These are phyloP conservation scores for Gonatopus flavifemur DNA, from an alignment of 1,140 invertebrate species.

Conservation along the genomic window DNA sequence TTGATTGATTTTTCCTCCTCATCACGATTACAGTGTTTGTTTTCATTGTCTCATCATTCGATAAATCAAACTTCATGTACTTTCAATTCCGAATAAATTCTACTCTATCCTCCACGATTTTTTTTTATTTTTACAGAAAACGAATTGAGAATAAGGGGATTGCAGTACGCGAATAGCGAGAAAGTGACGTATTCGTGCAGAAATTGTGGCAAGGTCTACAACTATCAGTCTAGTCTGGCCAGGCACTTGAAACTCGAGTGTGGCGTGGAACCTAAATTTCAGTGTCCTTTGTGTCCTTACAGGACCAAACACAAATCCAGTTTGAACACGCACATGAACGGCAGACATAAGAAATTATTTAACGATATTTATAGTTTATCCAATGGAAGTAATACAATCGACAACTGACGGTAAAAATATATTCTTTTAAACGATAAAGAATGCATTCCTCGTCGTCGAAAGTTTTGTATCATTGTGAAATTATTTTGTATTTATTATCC, in stretches of 20 bases:
- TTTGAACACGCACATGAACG: slow-evolving; percentile 46
- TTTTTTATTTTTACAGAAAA: slow-evolving; percentile 44
- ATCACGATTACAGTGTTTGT: too few species aligned
- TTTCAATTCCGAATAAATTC: too few species aligned
- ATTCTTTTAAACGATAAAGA: too few species aligned
- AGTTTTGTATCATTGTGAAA: too few species aligned
- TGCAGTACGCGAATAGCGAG: slow-evolving; percentile 27
- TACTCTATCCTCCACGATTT: too few species aligned
- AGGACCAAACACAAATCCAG: slow-evolving; percentile 46
- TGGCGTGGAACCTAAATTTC: slow-evolving; percentile 57
- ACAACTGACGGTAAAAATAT: too few species aligned
- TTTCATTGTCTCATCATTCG: too few species aligned
- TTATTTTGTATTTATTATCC: neutral
- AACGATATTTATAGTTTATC: slow-evolving; percentile 35
- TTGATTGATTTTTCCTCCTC: too few species aligned
- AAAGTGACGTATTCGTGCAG: slow-evolving; percentile 49
- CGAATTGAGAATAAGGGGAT: too few species aligned
- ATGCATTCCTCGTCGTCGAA: too few species aligned
- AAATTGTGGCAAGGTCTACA: slow-evolving; percentile 54
- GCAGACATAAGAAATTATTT: slow-evolving; percentile 45
- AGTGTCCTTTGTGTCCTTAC: slow-evolving; percentile 54
- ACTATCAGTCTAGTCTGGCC: slow-evolving; percentile 53
- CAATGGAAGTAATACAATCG: slow-evolving; percentile 34
- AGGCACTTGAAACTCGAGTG: slow-evolving; percentile 61
- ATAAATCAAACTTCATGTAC: too few species aligned